These are phyloP conservation scores for Pitta sordida DNA, from an alignment of 2,113 vertebrate species.

Conservation along the genomic window DNA sequence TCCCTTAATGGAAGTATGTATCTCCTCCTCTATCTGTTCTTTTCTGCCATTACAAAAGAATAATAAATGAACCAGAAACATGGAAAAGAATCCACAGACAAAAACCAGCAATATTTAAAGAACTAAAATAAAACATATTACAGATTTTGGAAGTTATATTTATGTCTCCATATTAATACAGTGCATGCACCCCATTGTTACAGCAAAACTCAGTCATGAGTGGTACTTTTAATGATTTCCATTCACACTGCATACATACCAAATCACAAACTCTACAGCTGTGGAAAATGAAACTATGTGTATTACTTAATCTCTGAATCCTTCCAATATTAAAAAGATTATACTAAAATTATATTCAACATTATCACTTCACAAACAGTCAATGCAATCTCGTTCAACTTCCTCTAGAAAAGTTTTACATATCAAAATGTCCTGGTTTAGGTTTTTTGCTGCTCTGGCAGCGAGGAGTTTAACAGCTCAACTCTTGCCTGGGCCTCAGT, in stretches of 20 bases:
- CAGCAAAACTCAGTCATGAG: background rate
- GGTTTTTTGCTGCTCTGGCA: no score
- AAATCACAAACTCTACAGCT: slow-evolving; percentile 21
- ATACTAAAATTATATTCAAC: slow-evolving; percentile 21
- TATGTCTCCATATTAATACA: background rate
- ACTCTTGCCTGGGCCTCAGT: no score
- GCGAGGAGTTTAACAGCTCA: no score
- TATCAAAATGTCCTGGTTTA: no score
- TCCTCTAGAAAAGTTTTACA: slow-evolving; percentile 28
- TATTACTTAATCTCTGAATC: slow-evolving; percentile 14
- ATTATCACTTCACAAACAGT: slow-evolving; percentile 10
- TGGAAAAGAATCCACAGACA: background rate
- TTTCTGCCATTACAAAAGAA: background rate
- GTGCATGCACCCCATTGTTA: background rate
- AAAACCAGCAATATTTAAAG: background rate
- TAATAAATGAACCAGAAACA: background rate
- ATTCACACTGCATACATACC: background rate
- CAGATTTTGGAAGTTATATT: background rate
- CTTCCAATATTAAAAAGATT: background rate
- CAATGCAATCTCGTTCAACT: slow-evolving; percentile 10
- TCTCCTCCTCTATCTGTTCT: background rate
- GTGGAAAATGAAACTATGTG: slow-evolving; percentile 25
- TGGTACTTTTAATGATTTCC: background rate
- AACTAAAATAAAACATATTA: background rate
- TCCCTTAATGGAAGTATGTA: background rate